Evolutionary conservation across 2,797 vertebrate genomes (phyloP), one percentile per base, ranked within the genome.

Genomic region (Dendrocincla tyrannina): DNA sequence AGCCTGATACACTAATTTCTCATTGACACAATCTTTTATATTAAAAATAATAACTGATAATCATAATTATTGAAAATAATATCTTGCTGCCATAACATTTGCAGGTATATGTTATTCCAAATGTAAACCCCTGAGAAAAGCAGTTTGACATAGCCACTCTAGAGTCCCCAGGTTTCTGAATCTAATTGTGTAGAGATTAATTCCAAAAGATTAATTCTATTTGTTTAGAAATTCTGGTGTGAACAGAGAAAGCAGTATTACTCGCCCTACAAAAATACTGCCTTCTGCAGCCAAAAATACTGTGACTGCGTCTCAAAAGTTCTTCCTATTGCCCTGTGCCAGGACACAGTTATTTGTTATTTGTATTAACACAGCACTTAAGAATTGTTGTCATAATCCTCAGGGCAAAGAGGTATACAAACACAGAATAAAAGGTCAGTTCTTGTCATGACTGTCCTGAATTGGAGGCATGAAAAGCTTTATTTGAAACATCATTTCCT

Each of bases 341-440:
- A 93, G 76, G n/a, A n/a, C 50, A 88, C 5, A 17, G 66, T 24
- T 92, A 53, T 69, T 84, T 90, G 75, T 30, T 68, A 72, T 82
- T 75, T 91, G 46, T 68, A 85, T 73, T 87, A 91, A 64, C 58
- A 91, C 3, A 30, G 41, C 37, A 91, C 81, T 90, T 94, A 94
- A 81, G 64, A 94, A 75, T 24, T 74, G 25, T 41, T 86, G 66
- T 69, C 50, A 78, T 41, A 58, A 86, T 72, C 78, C 27, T 62
- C 49, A 62, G 37, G 25, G 19, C 44, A 93, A 89, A 66, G 66
- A 81, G 52, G 73, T 86, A 93, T 15, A 77, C 32, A 94, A 94
- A 89, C 23, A 87, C 14, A 88, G 44, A 85, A 64, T 58, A 70
- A 92, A 94, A 89, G 63, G 68, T 91, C 85, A 92, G 20, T 80